Base-by-base conservation (phyloP, 2,113 vertebrate species). In the Nanorana parkeri region DNA sequence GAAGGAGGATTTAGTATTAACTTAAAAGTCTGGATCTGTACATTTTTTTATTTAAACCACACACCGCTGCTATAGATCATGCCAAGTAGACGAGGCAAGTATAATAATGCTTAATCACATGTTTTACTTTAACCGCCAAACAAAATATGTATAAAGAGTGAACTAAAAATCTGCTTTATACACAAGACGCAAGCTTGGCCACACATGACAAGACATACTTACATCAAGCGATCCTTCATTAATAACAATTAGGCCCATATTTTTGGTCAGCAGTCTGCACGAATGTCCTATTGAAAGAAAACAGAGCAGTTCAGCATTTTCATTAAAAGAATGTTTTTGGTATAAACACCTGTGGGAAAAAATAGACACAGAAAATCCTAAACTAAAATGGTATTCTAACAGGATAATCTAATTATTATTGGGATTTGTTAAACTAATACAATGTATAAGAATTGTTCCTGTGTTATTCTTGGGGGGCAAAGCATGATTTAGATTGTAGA, bases 141-240 rank as follows among this genome's bases (percentile, higher is more conserved):
- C 47, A 17, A 69, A 41, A 32, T 51, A 32, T 16, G 23, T n/a
- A 68, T 5, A 68, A 67, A 32, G 36, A 68, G 47, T 32, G 32
- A 41, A 8, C 64, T 29, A 66, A 10, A 66, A 10, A 17, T 66
- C 65, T 68, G 36, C 51, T 7, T 21, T 1, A 2, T 15, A 69
- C 13, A 69, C 21, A 69, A 69, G 36, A 71, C 51, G 54, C 51
- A 24, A 16, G 52, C 41, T 52, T 8, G 6, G 13, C 10, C 4
- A 1, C 2, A 19, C 41, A 3, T 10, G 13, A 13, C 19, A 56
- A 68, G 67, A 13, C 10, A 26, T 92, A 97, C 97, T 98, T 93
- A 99, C 98, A 82, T 99, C 97, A 74, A 99, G 94, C 24, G 96
- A 97, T 74, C 93, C 97, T 90, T 99, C 96, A 82, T 99, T 99